Evolutionary conservation across 2,888 invertebrate species (phyloP).

Genomic region (Mantis religiosa): DNA sequence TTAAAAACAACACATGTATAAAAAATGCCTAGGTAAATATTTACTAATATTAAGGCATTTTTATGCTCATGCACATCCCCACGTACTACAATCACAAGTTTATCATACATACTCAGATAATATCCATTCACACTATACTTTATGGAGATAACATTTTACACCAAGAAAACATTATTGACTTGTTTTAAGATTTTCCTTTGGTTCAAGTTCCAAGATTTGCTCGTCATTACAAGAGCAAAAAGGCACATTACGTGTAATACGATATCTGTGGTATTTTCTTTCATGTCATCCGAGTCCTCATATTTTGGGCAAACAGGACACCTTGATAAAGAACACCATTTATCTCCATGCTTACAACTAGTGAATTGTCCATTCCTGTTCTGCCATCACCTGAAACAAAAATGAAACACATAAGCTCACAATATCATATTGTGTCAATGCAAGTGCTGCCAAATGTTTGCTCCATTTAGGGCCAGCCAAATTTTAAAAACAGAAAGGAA

Average conservation of each 20-base stretch:
- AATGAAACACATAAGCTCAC: slow-evolving; percentile 29
- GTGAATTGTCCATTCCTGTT: slow-evolving; percentile 74
- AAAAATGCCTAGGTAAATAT: background rate
- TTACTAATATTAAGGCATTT: background rate
- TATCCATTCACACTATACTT: background rate
- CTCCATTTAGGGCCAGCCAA: no score
- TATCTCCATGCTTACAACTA: slow-evolving; percentile 92
- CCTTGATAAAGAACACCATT: slow-evolving; percentile 96
- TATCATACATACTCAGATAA: background rate
- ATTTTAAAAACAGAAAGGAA: no score
- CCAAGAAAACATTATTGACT: background rate
- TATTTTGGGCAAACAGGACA: slow-evolving; percentile 71
- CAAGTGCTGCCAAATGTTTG: background rate
- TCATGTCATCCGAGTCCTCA: slow-evolving; percentile 18
- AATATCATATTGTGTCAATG: background rate
- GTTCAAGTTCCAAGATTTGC: background rate
- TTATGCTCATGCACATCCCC: background rate
- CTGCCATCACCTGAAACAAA: slow-evolving; percentile 68
- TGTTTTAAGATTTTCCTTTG: background rate
- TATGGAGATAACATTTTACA: background rate
- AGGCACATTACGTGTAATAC: background rate
- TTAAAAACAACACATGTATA: background rate
- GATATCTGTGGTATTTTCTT: background rate
- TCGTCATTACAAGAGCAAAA: background rate
- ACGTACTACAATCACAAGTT: background rate